phyloP scores from a whole-genome alignment of 2,113 vertebrate genomes.

The Picathartes gymnocephalus region DNA sequence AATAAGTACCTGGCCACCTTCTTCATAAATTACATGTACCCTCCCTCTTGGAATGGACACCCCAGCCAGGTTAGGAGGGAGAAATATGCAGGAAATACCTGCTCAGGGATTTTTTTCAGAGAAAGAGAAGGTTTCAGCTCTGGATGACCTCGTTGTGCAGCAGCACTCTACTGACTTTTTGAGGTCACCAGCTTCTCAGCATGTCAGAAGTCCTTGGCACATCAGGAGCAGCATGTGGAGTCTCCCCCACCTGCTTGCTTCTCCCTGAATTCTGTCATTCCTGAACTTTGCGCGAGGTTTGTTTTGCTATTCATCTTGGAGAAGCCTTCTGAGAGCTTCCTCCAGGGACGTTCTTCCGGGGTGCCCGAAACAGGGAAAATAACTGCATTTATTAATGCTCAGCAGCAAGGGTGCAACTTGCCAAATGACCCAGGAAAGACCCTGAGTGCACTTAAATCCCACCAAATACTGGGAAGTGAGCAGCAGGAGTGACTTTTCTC shows the following conservation, averaged over 20 bases:
- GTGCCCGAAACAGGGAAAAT: accelerated
- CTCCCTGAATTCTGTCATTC: background rate
- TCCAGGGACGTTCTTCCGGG: accelerated
- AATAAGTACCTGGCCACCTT: constrained; percentile 37
- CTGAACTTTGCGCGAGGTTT: background rate
- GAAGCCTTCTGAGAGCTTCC: background rate
- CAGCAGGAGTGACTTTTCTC: background rate
- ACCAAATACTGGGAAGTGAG: background rate
- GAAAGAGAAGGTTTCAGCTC: background rate
- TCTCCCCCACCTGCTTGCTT: background rate
- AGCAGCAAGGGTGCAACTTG: background rate
- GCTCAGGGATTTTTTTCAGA: background rate
- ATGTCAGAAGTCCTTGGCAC: background rate
- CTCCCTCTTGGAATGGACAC: constrained; percentile 33
- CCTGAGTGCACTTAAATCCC: background rate
- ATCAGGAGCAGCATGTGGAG: background rate
- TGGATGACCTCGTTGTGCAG: background rate
- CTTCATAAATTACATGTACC: constrained; percentile 6
- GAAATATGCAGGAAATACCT: constrained; percentile 38
- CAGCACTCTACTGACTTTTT: background rate
- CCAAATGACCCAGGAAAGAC: background rate
- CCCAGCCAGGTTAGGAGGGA: background rate
- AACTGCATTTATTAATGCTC: background rate
- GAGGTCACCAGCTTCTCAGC: background rate
- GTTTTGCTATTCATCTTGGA: background rate